Evolutionary conservation across 2,113 vertebrate genomes (phyloP), one percentile per base, ranked within the genome.

Genomic region (Camelus bactrianus): DNA sequence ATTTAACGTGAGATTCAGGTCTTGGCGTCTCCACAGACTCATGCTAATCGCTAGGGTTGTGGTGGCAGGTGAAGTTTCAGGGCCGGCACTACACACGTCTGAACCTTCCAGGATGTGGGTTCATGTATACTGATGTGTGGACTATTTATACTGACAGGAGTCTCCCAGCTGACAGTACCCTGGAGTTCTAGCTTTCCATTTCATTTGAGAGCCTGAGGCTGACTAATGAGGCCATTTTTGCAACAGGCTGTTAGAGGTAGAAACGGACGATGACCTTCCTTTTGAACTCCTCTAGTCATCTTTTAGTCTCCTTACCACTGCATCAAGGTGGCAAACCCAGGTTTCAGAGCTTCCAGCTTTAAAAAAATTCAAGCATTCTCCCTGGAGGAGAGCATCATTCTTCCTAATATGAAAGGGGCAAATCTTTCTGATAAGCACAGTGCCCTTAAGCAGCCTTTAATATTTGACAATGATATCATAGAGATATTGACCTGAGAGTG

Each of bases 391-490:
- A 77, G 4, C 60, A 50, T 91, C 32, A 1, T 85, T 79, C 30
- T 87, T 72, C 50, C 64, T 62, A 60, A 69, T 88, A 54, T 38
- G 72, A 91, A 80, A 11, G 58, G 58, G 80, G 50, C 56, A 50
- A 75, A 62, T 20, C 70, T 90, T 96, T 89, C 83, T 69, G 60
- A 38, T 93, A 89, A 93, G 35, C 62, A 56, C 11, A 6, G 17
- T 75, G 16, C 89, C 84, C 48, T 75, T 83, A 54, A 56, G 67
- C 58, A 77, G 14, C 28, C 48, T 93, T 97, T 93, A 96, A 93
- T 98, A 97, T 97, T 97, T 97, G 97, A 95, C 92, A 64, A 54
- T 42, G 24, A 30, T 62, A 90, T 95, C 64, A 84, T 5, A 82
- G 75, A 94, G 17, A 35, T 94, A 82, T 92, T 96, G 91, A 85